phyloP scores from a whole-genome alignment of 2,113 vertebrate species.

The Rhea pennata region DNA sequence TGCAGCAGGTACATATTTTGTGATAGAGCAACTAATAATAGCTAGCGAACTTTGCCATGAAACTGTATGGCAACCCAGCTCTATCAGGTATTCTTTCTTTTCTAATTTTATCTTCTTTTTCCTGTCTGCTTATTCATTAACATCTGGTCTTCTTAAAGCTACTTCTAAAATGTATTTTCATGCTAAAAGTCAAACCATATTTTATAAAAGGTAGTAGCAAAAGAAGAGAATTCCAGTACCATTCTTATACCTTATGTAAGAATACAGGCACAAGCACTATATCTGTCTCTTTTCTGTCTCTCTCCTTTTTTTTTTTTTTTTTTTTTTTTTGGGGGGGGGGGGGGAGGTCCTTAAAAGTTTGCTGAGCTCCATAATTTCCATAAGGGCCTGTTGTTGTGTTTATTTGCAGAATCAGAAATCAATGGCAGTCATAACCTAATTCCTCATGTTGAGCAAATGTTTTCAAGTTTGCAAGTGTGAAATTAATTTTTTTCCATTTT shows the following conservation, averaged over 20 bases:
- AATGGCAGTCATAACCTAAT: not conserved
- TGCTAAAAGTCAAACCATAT: not conserved
- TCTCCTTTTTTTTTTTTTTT: not conserved
- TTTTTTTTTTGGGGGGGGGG: too few species aligned
- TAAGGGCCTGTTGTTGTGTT: not conserved
- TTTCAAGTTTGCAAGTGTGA: not conserved
- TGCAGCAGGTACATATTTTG: not conserved
- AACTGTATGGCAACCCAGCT: not conserved
- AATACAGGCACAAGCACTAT: not conserved
- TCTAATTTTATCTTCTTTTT: not conserved
- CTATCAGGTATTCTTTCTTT: not conserved
- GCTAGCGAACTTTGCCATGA: not conserved
- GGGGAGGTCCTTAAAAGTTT: not conserved
- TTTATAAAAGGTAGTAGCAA: not conserved
- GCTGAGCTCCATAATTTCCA: not conserved
- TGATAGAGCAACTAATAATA: slow-evolving; percentile 14
- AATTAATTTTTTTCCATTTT: not conserved
- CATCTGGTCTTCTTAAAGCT: not conserved
- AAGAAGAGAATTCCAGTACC: not conserved
- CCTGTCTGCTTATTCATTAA: not conserved
- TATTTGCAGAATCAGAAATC: not conserved
- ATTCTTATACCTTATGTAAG: not conserved
- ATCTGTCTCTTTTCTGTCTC: not conserved
- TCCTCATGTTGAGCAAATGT: not conserved
- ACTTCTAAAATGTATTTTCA: not conserved